Percentiles rank a stretch among this genome's conserved stretches.
phyloP scores from a whole-genome alignment of 2,888 invertebrate genomes.

The Thymelicus acteon region DNA sequence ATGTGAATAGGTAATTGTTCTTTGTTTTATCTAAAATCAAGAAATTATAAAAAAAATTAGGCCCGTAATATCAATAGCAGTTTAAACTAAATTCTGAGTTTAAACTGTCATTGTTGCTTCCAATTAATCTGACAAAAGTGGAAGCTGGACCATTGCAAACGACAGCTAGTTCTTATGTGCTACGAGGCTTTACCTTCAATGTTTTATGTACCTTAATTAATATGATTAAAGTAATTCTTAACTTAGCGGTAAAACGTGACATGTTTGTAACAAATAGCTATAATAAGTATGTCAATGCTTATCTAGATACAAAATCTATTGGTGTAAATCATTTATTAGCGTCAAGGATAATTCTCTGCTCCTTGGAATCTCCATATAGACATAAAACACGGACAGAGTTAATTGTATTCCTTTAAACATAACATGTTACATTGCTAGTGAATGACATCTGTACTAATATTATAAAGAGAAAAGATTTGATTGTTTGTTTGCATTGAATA shows the following conservation, averaged over 20 bases:
- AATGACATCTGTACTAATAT: too few species aligned
- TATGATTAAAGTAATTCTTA: conserved; percentile 6
- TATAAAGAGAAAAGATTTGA: too few species aligned
- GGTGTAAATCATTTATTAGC: conserved; percentile 17
- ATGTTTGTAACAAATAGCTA: conserved; percentile 10
- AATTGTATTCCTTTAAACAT: too few species aligned
- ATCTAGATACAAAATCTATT: conserved; percentile 27
- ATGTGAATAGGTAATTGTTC: too few species aligned
- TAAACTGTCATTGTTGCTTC: too few species aligned
- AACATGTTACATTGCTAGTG: too few species aligned
- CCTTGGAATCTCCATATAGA: conserved; percentile 3
- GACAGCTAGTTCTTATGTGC: too few species aligned
- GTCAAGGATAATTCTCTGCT: conserved; percentile 1
- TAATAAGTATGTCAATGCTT: conserved; percentile 21
- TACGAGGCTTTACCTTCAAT: background rate
- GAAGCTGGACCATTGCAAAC: too few species aligned
- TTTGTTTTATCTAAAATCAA: background rate
- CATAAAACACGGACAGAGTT: background rate
- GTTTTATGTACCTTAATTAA: background rate
- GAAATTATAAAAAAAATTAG: background rate
- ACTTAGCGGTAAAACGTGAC: conserved; percentile 20
- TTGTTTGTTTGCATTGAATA: too few species aligned
- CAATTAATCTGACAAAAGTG: too few species aligned
- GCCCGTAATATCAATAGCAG: too few species aligned
- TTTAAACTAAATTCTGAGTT: too few species aligned